phyloP scores from a whole-genome alignment of 1,140 invertebrate species.

The Leptinotarsa lineolata region DNA sequence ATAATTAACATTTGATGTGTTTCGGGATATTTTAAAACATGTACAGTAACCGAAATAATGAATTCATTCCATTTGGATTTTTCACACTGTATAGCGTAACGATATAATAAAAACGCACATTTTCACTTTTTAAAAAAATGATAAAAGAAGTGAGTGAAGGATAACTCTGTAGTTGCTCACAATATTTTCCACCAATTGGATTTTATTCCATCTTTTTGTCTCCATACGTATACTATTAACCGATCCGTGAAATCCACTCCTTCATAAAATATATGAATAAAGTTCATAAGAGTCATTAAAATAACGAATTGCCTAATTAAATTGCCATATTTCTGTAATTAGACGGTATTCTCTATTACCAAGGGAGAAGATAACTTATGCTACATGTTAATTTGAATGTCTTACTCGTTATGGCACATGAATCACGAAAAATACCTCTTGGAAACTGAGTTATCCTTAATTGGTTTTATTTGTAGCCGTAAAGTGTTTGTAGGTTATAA shows the following conservation, averaged over 20 bases:
- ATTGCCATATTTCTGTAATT: slow-evolving; percentile 12
- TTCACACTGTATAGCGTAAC: no score
- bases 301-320: slow-evolving; percentile 18
- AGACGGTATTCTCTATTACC: slow-evolving; percentile 7
- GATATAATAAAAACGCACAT: no score
- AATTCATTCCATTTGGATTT: no score
- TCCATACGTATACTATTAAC: neutral
- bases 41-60: no score
- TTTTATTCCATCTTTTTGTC: no score
- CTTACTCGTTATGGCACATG: slow-evolving; percentile 5
- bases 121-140: no score
- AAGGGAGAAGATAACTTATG: slow-evolving; percentile 12
- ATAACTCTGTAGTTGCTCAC: no score
- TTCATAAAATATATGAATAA: slow-evolving; percentile 10
- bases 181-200: no score
- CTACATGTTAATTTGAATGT: slow-evolving; percentile 12
- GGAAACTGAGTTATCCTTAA: neutral
- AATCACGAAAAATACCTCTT: slow-evolving; percentile 9
- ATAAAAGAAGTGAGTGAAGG: no score
- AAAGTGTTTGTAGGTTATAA: neutral
- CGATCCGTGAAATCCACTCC: neutral
- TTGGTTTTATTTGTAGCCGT: neutral
- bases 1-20: no score
- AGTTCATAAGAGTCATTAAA: slow-evolving; percentile 20
- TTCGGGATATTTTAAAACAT: no score